Evolutionary conservation across 2,113 vertebrate species (phyloP).

Genomic region (Paradisaea rubra): DNA sequence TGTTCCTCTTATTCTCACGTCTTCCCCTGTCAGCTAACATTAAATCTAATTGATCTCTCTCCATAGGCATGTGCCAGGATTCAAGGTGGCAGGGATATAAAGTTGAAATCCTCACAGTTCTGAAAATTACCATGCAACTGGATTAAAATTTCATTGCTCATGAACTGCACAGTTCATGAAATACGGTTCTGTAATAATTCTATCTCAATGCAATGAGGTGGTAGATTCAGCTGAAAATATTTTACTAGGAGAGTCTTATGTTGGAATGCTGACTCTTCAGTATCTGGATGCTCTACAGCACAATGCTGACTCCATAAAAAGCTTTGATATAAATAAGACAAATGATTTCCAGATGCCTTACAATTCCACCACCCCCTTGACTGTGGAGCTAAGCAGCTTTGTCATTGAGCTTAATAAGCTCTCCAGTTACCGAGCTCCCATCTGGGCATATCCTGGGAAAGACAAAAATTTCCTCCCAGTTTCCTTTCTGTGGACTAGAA

Average conservation of each 20-base stretch:
- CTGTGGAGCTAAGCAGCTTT: background rate
- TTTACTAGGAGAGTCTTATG: background rate
- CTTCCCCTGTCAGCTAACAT: background rate
- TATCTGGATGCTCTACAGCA: background rate
- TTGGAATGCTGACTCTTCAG: background rate
- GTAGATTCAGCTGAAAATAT: background rate
- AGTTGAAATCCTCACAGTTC: background rate
- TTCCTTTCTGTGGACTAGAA: background rate
- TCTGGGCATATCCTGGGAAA: background rate
- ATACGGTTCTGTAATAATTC: constrained; percentile 14
- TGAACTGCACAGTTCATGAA: constrained; percentile 1
- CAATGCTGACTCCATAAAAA: background rate
- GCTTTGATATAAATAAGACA: constrained; percentile 11
- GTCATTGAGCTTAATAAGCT: background rate
- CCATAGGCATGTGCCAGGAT: background rate
- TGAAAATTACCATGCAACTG: background rate
- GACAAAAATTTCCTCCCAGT: background rate
- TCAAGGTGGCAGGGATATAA: background rate
- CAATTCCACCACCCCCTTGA: background rate
- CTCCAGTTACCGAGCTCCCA: background rate
- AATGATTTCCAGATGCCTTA: background rate
- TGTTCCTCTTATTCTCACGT: background rate
- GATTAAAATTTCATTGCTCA: constrained; percentile 4
- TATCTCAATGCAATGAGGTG: background rate
- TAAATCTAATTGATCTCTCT: background rate